Conservation (phyloP, 2,797 vertebrate genomes). For the Tragelaphus eurycerus region DNA sequence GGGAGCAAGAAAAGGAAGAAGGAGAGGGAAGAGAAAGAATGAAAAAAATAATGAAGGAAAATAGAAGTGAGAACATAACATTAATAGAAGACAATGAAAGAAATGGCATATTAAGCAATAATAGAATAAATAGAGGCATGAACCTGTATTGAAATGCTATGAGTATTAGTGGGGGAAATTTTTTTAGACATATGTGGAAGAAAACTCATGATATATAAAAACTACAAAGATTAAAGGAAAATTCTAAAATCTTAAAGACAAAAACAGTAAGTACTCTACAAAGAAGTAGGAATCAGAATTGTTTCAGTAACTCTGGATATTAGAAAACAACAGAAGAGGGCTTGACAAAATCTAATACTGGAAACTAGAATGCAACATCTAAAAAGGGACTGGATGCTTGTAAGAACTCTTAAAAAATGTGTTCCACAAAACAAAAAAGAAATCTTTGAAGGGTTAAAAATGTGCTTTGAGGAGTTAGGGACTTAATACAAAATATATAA, state of each 20-base stretch:
- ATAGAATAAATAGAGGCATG: background rate
- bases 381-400: background rate
- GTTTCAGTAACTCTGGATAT: background rate
- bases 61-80: background rate
- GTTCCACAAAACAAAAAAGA: background rate
- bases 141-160: background rate
- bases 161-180: background rate
- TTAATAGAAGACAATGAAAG: background rate
- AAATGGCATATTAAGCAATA: background rate
- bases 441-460: background rate
- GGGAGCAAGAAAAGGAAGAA: background rate
- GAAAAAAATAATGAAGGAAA: background rate
- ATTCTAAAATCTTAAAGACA: background rate
- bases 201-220: background rate
- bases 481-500: background rate
- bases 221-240: background rate
- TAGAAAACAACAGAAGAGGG: background rate
- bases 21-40: background rate
- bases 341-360: background rate
- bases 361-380: background rate
- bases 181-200: background rate
- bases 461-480: background rate
- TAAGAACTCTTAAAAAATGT: background rate
- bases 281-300: background rate
- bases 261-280: background rate